These are phyloP conservation scores for Orientallactaga sibirica DNA, from an alignment of 2,797 vertebrate species.

Conservation along the genomic window DNA sequence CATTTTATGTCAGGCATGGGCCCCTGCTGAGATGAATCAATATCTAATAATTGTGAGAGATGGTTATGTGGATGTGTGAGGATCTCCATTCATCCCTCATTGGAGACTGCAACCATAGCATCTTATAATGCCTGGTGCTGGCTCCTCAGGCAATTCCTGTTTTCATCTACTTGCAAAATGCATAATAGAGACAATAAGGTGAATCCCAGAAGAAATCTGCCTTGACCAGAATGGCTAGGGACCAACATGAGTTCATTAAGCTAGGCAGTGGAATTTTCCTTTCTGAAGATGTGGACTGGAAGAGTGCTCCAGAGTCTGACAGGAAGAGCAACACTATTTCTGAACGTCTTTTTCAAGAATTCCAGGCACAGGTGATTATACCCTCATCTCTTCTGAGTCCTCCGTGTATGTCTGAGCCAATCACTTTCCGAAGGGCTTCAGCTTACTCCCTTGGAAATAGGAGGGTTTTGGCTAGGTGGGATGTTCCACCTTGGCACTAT, in stretches of 20 bases:
- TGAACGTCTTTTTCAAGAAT: background rate
- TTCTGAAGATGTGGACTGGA: background rate
- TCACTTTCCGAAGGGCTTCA: fast-evolving
- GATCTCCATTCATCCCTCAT: constrained; percentile 53
- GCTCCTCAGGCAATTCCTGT: constrained; percentile 69
- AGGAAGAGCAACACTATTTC: background rate
- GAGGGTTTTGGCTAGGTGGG: background rate
- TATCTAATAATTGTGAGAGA: constrained; percentile 83
- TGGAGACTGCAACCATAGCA: constrained; percentile 18
- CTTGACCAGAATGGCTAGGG: constrained; percentile 31
- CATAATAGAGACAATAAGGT: constrained; percentile 70
- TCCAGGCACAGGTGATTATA: background rate
- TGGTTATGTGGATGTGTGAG: constrained; percentile 18
- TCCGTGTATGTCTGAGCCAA: too few species aligned
- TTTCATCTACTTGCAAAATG: constrained; percentile 75
- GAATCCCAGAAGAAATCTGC: constrained; percentile 50
- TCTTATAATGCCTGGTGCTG: constrained; percentile 53
- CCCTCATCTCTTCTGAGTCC: background rate
- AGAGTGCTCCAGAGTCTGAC: background rate
- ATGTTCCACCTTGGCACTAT: background rate
- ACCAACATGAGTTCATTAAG: constrained; percentile 35
- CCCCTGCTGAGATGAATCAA: constrained; percentile 76
- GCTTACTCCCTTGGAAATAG: background rate
- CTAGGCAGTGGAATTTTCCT: constrained; percentile 44
- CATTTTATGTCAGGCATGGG: constrained; percentile 44